Evolutionary conservation across 2,113 vertebrate species (phyloP).

Genomic region (Tragelaphus imberbis): DNA sequence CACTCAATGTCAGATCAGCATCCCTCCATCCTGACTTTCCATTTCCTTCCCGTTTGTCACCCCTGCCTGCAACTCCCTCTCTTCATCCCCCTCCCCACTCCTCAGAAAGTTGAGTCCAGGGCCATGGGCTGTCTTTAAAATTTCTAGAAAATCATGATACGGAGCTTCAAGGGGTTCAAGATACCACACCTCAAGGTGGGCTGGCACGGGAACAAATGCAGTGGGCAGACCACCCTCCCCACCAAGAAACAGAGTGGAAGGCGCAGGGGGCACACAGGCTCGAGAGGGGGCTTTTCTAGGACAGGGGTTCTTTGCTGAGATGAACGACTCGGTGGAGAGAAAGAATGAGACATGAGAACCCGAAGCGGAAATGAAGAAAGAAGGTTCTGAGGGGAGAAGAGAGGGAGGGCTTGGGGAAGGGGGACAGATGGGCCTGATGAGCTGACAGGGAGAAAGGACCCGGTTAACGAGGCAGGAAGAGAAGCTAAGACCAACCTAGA

Average conservation of each 20-base stretch:
- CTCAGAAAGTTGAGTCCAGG: neutral
- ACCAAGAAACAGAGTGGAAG: neutral
- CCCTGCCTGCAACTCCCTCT: neutral
- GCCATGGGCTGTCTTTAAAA: neutral
- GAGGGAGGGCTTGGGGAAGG: neutral
- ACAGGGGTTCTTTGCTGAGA: neutral
- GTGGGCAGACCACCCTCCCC: neutral
- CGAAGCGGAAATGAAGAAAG: neutral
- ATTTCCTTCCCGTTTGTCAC: fast-evolving
- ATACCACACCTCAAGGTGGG: neutral
- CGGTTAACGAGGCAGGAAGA: neutral
- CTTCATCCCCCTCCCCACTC: fast-evolving
- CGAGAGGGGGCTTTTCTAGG: fast-evolving
- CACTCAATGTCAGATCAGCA: fast-evolving
- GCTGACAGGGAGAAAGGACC: neutral
- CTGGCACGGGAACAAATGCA: neutral
- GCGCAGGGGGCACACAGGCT: neutral
- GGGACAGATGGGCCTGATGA: neutral
- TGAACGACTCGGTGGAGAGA: fast-evolving
- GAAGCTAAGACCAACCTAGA: neutral
- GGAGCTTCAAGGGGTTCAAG: neutral
- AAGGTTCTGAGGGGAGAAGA: neutral
- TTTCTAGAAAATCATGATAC: neutral
- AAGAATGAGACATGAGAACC: neutral
- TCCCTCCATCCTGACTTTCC: neutral